phyloP scores from a whole-genome alignment of 2,888 invertebrate genomes.

The Polymixis lichenea region DNA sequence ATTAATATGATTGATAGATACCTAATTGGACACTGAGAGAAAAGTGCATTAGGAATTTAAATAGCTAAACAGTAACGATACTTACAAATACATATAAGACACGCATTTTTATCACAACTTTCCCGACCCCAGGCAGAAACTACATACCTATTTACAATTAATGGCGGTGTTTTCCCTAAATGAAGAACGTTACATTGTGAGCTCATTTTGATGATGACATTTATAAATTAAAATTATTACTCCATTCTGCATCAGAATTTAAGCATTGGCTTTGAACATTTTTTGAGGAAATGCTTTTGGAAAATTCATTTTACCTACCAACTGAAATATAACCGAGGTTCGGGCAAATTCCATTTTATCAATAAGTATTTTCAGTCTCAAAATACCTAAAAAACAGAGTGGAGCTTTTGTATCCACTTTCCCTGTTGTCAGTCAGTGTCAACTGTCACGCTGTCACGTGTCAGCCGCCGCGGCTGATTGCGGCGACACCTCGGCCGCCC shows the following conservation, averaged over 20 bases:
- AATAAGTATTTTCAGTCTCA: background rate
- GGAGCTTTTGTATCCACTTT: constrained; percentile 19
- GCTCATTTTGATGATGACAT: background rate
- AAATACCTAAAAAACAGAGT: background rate
- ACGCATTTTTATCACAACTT: too few species aligned
- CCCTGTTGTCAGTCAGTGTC: constrained; percentile 71
- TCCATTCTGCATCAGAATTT: background rate
- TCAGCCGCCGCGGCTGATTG: constrained; percentile 86
- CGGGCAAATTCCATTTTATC: background rate
- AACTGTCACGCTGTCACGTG: constrained; percentile 80
- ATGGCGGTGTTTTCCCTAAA: background rate
- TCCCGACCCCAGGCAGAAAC: background rate
- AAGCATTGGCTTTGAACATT: background rate
- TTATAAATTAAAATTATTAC: background rate
- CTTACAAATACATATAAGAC: background rate
- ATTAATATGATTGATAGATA: background rate
- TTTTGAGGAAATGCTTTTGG: background rate
- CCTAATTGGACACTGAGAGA: background rate
- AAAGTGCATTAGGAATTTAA: background rate
- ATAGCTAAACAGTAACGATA: background rate
- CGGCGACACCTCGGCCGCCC: constrained; percentile 78
- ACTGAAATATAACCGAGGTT: background rate
- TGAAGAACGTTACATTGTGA: too few species aligned
- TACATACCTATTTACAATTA: background rate
- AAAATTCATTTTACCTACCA: background rate